Base-by-base conservation (phyloP, 1,140 invertebrate genomes). In the Riptortus pedestris region DNA sequence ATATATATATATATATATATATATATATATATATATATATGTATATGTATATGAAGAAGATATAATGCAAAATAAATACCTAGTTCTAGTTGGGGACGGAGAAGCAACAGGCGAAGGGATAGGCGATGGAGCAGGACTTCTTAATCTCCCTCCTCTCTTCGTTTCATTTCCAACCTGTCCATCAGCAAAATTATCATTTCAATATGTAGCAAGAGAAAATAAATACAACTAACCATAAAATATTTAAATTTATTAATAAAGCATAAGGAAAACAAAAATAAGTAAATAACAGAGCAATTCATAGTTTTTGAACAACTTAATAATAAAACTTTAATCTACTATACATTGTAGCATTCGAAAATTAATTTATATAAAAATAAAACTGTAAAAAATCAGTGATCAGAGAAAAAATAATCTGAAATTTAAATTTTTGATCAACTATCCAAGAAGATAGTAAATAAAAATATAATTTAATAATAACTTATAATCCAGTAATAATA, bases 81-180 rank as follows among this genome's bases (percentile, higher is more conserved):
- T 63, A 7, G 65, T 71, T 45, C 71, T 69, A 28, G 69, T 72
- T 1, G 72, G 71, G 63, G 81, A 77, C 24, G 85, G 84, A 72
- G 81, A 84, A 64, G 83, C 81, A 65, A 82, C 79, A 24, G 85
- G 85, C 38, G 83, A 84, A 59, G 83, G 80, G 65, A 81, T 80
- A 55, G 84, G 85, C 68, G 81, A 83, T 26, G 85, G 84, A 58
- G 81, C 81, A 48, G 85, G 84, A 60, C 83, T 85, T 64, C 82
- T 79, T 64, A 85, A 74, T 55, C 83, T 78, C 28, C 79, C 68
- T 57, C 71, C 67, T 66, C 67, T 72, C 55, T 69, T 69, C 55
- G 71, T 67, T 65, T 71, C 67, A 24, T 24, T 3, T 24, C 51
- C 51, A 55, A 55, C 51, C 51, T 55, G 24, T 14, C 51, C 20